Conservation (phyloP, 2,113 vertebrate genomes). For the Ptychochromis oligacanthus region DNA sequence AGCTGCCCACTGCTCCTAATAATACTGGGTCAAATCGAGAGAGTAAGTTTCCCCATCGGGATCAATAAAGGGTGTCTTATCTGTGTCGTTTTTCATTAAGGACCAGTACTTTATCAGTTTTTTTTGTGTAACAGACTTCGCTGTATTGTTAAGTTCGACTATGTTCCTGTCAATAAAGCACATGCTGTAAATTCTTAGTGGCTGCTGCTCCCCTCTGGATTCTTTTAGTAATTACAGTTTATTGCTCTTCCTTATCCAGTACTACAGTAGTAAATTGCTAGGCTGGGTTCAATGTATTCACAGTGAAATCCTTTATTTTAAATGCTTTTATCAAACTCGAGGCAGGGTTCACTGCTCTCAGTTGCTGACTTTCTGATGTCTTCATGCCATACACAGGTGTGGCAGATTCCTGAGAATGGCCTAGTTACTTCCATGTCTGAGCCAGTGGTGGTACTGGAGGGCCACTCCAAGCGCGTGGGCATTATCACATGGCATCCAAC, state of each 20-base stretch:
- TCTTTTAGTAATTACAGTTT: constrained; percentile 23
- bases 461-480: constrained; percentile 95
- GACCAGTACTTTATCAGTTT: background rate
- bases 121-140: background rate
- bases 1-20: background rate
- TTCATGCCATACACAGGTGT: constrained; percentile 82
- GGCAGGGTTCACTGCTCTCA: background rate
- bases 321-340: background rate
- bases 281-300: background rate
- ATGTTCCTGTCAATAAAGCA: background rate
- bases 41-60: background rate
- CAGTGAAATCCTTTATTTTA: background rate
- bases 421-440: constrained; percentile 90
- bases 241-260: background rate
- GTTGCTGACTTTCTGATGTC: background rate
- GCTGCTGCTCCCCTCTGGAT: constrained; percentile 70
- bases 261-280: background rate
- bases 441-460: constrained; percentile 91
- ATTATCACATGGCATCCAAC: constrained; percentile 97
- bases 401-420: constrained; percentile 97
- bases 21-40: background rate
- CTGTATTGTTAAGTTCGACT: background rate
- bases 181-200: background rate
- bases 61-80: background rate
- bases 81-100: background rate